Conservation (phyloP, 2,888 invertebrate species). For the Nycteola revayana region DNA sequence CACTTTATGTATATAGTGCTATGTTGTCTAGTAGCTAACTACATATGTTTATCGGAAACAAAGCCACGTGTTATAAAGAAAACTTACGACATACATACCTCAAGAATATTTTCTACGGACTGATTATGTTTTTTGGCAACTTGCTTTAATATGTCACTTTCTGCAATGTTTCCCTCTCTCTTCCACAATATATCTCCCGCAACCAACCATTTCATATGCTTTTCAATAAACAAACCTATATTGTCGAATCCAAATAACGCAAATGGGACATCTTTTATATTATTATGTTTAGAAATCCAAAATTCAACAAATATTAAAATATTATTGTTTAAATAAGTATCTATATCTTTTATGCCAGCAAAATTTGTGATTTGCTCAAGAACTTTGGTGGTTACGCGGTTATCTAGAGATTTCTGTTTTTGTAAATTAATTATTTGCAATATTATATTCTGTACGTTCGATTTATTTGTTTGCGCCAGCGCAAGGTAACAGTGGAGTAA, state of each 20-base stretch:
- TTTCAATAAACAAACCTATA: conserved; percentile 59
- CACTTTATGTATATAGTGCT: too few relatives aligned
- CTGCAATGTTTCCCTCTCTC: conserved; percentile 49
- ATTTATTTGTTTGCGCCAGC: conserved; percentile 74
- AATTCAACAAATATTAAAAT: conserved; percentile 70
- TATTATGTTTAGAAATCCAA: conserved; percentile 68
- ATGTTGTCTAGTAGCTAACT: too few relatives aligned
- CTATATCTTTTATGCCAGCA: conserved; percentile 42
- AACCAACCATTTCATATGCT: conserved; percentile 71
- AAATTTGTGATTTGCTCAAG: conserved; percentile 56
- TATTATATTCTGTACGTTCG: conserved; percentile 77
- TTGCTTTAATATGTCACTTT: conserved; percentile 46
- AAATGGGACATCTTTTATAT: conserved; percentile 66
- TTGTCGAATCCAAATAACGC: conserved; percentile 57
- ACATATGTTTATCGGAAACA: too few relatives aligned
- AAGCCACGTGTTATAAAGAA: too few relatives aligned
- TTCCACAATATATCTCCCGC: conserved; percentile 64
- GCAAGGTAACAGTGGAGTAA: conserved; percentile 80
- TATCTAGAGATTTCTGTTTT: conserved; percentile 72
- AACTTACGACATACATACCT: conserved; percentile 45
- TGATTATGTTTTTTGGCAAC: conserved; percentile 23
- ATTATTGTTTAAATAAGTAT: conserved; percentile 62
- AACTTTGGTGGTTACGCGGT: conserved; percentile 63
- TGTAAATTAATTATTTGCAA: conserved; percentile 77
- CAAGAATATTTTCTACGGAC: conserved; percentile 31